Evolutionary conservation across 2,888 invertebrate genomes (phyloP), one percentile per base, ranked within the genome.

Genomic region (Morpho helenor): DNA sequence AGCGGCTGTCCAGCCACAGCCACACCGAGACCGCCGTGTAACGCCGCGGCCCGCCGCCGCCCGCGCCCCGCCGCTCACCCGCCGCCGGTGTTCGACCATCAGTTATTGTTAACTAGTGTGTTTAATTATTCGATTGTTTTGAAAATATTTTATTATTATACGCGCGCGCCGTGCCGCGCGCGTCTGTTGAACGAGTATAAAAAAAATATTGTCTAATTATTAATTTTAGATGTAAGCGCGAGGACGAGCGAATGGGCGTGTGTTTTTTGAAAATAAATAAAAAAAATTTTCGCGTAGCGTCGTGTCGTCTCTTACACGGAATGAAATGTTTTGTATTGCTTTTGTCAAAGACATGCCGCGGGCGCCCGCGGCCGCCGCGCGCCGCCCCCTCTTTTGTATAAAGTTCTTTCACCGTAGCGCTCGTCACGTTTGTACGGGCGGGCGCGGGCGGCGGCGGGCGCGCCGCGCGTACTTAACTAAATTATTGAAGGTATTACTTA

Each of bases 21-120:
- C 97, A 97, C 93, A 97, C 97, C 78, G 97, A 97, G 93, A 97
- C 97, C 75, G 97, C 97, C 84, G 97, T 97, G 86, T 97, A 96
- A 82, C 80, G 62, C 67, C 62, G 50, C 66, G 62, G 51, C 68
- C 59, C 65, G 57, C 67, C 54, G 65, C 64, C 65, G 61, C 59
- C 64, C 64, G 67, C 59, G 31, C 65, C 71, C 63, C 65, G 66
- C 64, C 62, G 54, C 50, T 55, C 62, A 64, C 62, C 66, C 67
- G 55, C 59, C 63, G 63, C 68, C 68, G 70, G 67, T 67, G 71
- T 75, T 77, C 76, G 84, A 79, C 75, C 85, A 82, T 82, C 77
- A 86, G 79, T 84, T 83, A 82, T 90, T 90, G 90, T 90, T 90
- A 87, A 89, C 90, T 89, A 90, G 90, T 90, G 90, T 89, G 89